phyloP scores from a whole-genome alignment of 2,888 invertebrate genomes.

The Mimas tiliae region DNA sequence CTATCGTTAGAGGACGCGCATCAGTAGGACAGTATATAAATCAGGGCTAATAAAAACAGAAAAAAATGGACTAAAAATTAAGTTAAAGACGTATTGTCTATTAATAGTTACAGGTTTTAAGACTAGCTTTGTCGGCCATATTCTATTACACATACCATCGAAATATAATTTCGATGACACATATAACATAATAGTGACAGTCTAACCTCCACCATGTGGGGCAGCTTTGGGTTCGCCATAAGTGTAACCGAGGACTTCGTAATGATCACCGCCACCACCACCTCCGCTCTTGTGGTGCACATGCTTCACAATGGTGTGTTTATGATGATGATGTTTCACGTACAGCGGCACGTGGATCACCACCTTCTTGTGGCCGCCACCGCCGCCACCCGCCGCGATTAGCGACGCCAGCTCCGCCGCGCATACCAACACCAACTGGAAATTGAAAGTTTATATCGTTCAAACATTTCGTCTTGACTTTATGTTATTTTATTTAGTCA shows the following conservation, averaged over 20 bases:
- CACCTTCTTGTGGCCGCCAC: conserved; percentile 87
- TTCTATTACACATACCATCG: too few species aligned
- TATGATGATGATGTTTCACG: conserved; percentile 91
- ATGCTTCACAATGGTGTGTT: conserved; percentile 91
- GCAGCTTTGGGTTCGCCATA: conserved; percentile 86
- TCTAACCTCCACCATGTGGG: conserved; percentile 69
- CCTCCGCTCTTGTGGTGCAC: conserved; percentile 86
- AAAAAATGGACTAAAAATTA: too few species aligned
- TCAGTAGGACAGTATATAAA: too few species aligned
- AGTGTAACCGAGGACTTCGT: conserved; percentile 88
- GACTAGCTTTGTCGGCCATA: too few species aligned
- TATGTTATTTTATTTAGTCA: too few species aligned
- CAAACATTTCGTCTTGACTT: too few species aligned
- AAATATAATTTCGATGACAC: too few species aligned
- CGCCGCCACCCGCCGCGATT: conserved; percentile 75
- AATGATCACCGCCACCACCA: conserved; percentile 85
- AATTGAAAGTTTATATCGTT: conserved; percentile 34
- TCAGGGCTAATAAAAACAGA: too few species aligned
- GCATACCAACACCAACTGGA: conserved; percentile 70
- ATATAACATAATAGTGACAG: not conserved
- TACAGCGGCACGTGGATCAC: conserved; percentile 92
- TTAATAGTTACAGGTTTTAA: too few species aligned
- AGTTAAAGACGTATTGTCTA: too few species aligned
- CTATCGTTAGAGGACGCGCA: too few species aligned
- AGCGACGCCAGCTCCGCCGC: conserved; percentile 65